Base-by-base conservation (phyloP, 2,888 invertebrate species). In the Lepidocyrtinus sp. region DNA sequence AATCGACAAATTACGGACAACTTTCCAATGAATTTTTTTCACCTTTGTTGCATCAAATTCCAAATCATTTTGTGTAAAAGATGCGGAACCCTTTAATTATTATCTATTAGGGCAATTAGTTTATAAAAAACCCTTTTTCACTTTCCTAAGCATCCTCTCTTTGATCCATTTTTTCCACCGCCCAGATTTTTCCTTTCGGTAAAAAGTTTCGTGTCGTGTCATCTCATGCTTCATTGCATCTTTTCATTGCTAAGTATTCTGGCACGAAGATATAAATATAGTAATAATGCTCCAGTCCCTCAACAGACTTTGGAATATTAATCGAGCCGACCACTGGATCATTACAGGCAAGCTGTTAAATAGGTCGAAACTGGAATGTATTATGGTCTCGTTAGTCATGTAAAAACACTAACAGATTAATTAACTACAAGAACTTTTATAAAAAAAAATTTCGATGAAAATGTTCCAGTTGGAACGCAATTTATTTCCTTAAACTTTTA, bases 31-130 rank as follows among this genome's bases (percentile, higher is more conserved):
- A n/a, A n/a, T n/a, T n/a, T n/a, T n/a, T n/a, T n/a, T n/a, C n/a
- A n/a, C n/a, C n/a, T n/a, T n/a, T n/a, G n/a, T n/a, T n/a, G n/a
- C n/a, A n/a, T n/a, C n/a, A n/a, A n/a, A n/a, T n/a, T n/a, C n/a
- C n/a, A n/a, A n/a, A n/a, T n/a, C n/a, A n/a, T n/a, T n/a, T n/a
- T n/a, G n/a, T n/a, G n/a, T n/a, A n/a, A n/a, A n/a, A n/a, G n/a
- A n/a, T 63, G 69, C 73, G 76, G 77, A 82, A 79, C 83, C 82
- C 83, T 84, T 84, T 86, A 86, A 86, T 86, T 85, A 85, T 83
- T 85, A 80, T 83, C 84, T 83, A 86, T 85, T 86, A 86, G 84
- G 84, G 85, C 85, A 86, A 86, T 86, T 86, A 86, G 84, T 75
- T 65, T 24, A 19, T 15, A 36, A 12, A 9, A 12, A 36, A 36